These are phyloP conservation scores for Mimachlamys varia DNA, from an alignment of 2,888 invertebrate species.

Conservation along the genomic window DNA sequence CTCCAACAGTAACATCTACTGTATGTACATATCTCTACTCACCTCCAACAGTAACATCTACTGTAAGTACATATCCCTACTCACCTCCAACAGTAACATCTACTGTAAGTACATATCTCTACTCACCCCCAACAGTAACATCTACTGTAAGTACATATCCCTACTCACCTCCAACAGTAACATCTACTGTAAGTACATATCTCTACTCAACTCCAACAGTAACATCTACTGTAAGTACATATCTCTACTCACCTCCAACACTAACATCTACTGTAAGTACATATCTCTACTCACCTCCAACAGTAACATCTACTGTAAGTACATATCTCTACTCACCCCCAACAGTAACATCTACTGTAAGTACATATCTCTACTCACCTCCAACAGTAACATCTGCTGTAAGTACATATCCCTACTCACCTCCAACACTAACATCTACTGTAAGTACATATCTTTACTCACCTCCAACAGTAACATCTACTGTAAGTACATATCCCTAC, in stretches of 20 bases:
- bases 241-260: conserved; percentile 87
- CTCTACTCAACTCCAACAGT: conserved; percentile 87
- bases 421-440: conserved; percentile 85
- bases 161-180: conserved; percentile 86
- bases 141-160: too few species aligned
- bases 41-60: conserved; percentile 85
- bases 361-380: conserved; percentile 87
- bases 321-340: conserved; percentile 87
- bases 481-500: too few species aligned
- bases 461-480: conserved; percentile 85
- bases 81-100: conserved; percentile 85
- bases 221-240: too few species aligned
- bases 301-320: conserved; percentile 83
- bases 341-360: conserved; percentile 84
- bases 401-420: conserved; percentile 88
- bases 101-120: too few species aligned
- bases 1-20: conserved; percentile 85
- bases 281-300: conserved; percentile 87
- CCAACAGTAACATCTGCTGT: conserved; percentile 85
- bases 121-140: conserved; percentile 85
- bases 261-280: too few species aligned
- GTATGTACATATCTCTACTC: conserved; percentile 88
- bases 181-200: too few species aligned
- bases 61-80: too few species aligned
- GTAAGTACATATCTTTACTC: conserved; percentile 88